A percentile compares a stretch with the other conserved stretches of the same genome.
phyloP scores from a whole-genome alignment of 2,797 vertebrate species.

The Tympanoctomys barrerae region DNA sequence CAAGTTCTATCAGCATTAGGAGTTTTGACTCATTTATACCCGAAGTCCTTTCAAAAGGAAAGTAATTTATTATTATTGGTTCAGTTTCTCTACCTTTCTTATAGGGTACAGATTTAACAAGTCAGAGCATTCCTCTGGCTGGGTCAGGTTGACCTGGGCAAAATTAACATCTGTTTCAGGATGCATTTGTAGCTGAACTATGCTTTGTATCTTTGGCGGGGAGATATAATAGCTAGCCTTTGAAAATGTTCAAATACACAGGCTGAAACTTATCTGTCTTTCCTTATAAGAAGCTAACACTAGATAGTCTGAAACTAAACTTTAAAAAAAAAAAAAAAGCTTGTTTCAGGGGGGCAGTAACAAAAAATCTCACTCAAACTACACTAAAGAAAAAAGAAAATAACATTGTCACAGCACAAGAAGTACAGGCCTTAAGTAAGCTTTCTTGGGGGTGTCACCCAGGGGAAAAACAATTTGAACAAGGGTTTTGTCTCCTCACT shows the following conservation, averaged over 20 bases:
- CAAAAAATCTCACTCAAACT: not conserved
- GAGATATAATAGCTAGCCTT: not conserved
- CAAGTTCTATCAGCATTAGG: not conserved
- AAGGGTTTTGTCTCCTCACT: not conserved
- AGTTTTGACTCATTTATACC: not conserved
- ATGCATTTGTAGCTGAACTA: constrained; percentile 10
- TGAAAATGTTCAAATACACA: constrained; percentile 20
- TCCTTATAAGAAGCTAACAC: constrained; percentile 35
- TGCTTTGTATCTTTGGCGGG: not conserved
- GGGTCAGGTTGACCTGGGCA: constrained; percentile 47
- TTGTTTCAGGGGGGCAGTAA: not conserved
- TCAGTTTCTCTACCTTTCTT: constrained; percentile 7
- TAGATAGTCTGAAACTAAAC: constrained; percentile 22
- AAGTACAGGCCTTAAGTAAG: not conserved
- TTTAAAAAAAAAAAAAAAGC: not conserved
- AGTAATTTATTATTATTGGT: not conserved
- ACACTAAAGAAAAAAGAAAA: not conserved
- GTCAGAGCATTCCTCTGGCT: constrained; percentile 29
- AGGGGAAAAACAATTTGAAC: accelerated
- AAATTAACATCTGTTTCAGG: constrained; percentile 31
- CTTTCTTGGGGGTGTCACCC: not conserved
- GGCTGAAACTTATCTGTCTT: not conserved
- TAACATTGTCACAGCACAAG: not conserved
- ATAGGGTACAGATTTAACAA: constrained; percentile 20
- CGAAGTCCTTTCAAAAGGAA: not conserved